phyloP scores from a whole-genome alignment of 2,797 vertebrate genomes.

The Uromys caudimaculatus region DNA sequence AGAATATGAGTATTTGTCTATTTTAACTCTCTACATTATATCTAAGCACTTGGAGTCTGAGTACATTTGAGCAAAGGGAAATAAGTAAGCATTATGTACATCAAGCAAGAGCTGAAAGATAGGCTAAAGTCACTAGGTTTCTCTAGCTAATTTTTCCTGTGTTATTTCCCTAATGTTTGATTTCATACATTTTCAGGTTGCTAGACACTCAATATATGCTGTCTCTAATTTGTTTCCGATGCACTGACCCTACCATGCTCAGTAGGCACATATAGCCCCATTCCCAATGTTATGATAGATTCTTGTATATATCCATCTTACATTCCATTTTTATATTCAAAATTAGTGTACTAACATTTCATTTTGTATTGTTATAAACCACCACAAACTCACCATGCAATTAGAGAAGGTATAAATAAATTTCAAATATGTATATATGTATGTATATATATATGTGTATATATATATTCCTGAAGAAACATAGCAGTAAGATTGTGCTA shows the following conservation, averaged over 20 bases:
- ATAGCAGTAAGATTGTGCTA: neutral
- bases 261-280: no score
- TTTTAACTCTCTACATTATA: slow-evolving; percentile 3
- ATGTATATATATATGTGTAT: no score
- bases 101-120: neutral
- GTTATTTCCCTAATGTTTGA: neutral
- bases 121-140: neutral
- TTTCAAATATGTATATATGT: neutral
- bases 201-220: neutral
- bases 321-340: neutral
- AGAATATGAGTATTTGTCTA: neutral
- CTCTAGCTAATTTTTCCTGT: neutral
- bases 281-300: rapidly evolving
- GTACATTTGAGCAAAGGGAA: slow-evolving; percentile 28
- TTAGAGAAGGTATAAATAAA: neutral
- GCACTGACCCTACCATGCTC: neutral
- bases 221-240: neutral
- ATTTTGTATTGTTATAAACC: neutral
- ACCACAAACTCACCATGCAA: neutral
- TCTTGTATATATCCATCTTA: neutral
- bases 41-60: neutral
- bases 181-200: neutral
- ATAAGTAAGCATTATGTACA: neutral
- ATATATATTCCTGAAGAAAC: neutral
- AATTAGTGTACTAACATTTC: neutral